Evolutionary conservation across 2,797 vertebrate genomes (phyloP).

Genomic region (Scyliorhinus canicula): DNA sequence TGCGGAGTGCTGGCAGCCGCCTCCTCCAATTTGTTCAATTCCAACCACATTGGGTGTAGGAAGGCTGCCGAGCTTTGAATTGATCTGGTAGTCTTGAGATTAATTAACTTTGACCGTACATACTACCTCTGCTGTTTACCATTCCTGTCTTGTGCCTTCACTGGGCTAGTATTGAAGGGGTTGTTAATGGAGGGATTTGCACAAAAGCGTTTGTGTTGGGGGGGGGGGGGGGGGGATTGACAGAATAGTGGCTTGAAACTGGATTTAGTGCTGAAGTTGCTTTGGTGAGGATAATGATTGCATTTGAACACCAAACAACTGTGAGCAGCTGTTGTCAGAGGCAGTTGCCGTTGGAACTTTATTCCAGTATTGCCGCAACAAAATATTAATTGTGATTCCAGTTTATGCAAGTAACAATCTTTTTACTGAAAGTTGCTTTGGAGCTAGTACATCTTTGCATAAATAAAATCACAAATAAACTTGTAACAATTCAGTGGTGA

Average conservation of each 20-base stretch:
- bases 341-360: background rate
- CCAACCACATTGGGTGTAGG: too few species aligned
- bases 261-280: background rate
- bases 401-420: background rate
- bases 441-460: background rate
- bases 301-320: background rate
- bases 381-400: background rate
- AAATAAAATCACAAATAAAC: background rate
- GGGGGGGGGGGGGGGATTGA: background rate
- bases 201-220: too few species aligned
- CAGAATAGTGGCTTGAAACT: background rate
- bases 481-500: background rate
- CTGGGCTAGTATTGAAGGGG: background rate
- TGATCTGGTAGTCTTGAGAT: too few species aligned
- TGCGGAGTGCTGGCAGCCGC: too few species aligned
- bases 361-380: background rate
- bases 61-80: too few species aligned
- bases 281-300: background rate
- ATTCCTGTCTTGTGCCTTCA: too few species aligned
- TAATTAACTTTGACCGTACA: too few species aligned
- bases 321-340: background rate
- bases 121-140: too few species aligned
- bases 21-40: too few species aligned
- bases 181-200: background rate
- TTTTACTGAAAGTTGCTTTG: background rate